Percentiles rank a stretch among this genome's conserved stretches.
Evolutionary conservation across 2,113 vertebrate species (phyloP).

Genomic region (Thamnaconus septentrionalis): DNA sequence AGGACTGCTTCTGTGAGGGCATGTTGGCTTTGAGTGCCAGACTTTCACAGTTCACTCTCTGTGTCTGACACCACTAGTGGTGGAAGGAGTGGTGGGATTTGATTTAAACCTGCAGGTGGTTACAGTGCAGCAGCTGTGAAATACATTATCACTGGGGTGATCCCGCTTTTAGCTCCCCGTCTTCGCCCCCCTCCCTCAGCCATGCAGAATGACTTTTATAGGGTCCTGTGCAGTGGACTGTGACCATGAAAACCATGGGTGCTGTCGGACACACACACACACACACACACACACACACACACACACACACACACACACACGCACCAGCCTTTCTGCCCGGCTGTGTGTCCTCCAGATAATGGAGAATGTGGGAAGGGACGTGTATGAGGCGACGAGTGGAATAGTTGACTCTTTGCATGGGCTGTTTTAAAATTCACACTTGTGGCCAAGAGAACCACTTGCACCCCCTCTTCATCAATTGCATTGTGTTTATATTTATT

Average conservation of each 20-base stretch:
- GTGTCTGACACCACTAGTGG: constrained; percentile 31
- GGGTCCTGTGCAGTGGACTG: constrained; percentile 53
- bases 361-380: constrained; percentile 29
- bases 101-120: constrained; percentile 67
- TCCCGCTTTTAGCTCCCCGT: constrained; percentile 29
- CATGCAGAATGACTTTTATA: constrained; percentile 61
- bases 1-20: constrained; percentile 26
- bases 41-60: constrained; percentile 30
- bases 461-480: no score
- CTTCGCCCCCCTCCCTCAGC: constrained; percentile 32
- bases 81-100: constrained; percentile 37
- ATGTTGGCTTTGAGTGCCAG: constrained; percentile 29
- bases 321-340: constrained; percentile 40
- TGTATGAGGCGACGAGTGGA: constrained; percentile 21
- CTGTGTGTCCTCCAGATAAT: constrained; percentile 41
- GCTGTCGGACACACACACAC: constrained; percentile 29
- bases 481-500: no score
- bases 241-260: constrained; percentile 60
- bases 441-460: no score
- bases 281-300: constrained; percentile 26
- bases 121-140: constrained; percentile 51
- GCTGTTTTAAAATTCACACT: constrained; percentile 1
- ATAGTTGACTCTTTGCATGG: constrained; percentile 31
- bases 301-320: constrained; percentile 28
- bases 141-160: constrained; percentile 57